These are phyloP conservation scores for Austrofundulus limnaeus DNA, from an alignment of 2,113 vertebrate genomes.

Conservation along the genomic window DNA sequence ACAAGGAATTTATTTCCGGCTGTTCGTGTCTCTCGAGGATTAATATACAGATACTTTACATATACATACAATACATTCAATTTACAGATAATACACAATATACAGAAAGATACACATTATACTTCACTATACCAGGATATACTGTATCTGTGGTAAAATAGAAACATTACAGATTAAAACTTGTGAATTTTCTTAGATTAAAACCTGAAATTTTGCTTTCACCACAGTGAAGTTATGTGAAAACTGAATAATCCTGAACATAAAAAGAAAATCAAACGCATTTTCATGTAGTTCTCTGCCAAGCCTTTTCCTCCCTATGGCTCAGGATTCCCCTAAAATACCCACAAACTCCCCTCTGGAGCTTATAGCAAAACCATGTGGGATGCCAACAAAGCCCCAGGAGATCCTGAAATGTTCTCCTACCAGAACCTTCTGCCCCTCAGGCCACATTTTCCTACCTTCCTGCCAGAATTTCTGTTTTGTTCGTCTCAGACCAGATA, in stretches of 20 bases:
- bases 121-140: too few relatives aligned
- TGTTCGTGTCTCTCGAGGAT: too few relatives aligned
- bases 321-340: slow-evolving; percentile 51
- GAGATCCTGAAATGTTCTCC: slow-evolving; percentile 62
- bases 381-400: slow-evolving; percentile 64
- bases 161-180: too few relatives aligned
- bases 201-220: background rate
- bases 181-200: background rate
- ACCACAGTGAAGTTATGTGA: background rate
- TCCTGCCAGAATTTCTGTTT: slow-evolving; percentile 57
- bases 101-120: too few relatives aligned
- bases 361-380: slow-evolving; percentile 56
- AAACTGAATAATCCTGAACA: slow-evolving; percentile 19
- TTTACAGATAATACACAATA: too few relatives aligned
- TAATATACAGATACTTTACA: too few relatives aligned
- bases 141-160: too few relatives aligned
- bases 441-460: slow-evolving; percentile 51
- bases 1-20: too few relatives aligned
- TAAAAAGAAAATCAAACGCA: slow-evolving; percentile 42
- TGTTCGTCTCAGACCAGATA: slow-evolving; percentile 67
- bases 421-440: slow-evolving; percentile 42
- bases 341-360: slow-evolving; percentile 57
- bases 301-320: slow-evolving; percentile 26
- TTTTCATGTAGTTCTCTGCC: slow-evolving; percentile 33
- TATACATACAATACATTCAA: too few relatives aligned